These are phyloP conservation scores for Antheraea pernyi DNA, from an alignment of 1,140 invertebrate genomes.

Conservation along the genomic window DNA sequence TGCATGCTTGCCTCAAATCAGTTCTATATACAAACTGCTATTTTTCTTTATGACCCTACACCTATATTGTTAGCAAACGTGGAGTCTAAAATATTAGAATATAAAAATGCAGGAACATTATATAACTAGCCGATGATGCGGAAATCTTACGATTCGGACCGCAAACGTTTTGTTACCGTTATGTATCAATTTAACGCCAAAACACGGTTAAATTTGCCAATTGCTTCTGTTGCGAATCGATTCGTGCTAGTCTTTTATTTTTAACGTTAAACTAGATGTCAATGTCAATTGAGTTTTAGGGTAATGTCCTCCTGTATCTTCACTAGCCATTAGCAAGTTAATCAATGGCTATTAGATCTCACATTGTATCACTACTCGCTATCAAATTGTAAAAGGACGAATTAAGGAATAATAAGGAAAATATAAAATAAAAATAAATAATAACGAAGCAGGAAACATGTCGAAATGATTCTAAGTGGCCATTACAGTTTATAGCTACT, in stretches of 20 bases:
- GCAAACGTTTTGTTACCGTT: constrained; percentile 2
- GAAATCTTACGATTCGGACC: neutral
- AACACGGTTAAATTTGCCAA: constrained; percentile 2
- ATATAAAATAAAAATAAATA: no score
- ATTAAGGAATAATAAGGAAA: no score
- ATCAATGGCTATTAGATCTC: neutral
- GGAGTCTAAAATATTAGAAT: no score
- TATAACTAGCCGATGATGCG: neutral
- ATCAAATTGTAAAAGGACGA: no score
- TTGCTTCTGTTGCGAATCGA: neutral
- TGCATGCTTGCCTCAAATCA: no score
- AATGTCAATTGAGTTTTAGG: neutral
- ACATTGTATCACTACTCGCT: no score
- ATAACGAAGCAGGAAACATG: no score
- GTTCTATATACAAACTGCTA: no score
- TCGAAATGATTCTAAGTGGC: no score
- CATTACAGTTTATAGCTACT: no score
- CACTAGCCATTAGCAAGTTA: neutral
- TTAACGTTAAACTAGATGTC: neutral
- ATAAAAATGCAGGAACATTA: neutral
- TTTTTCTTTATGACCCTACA: no score
- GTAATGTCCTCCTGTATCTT: neutral
- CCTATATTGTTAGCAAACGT: no score
- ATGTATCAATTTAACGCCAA: neutral
- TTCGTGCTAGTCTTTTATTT: neutral